phyloP scores from a whole-genome alignment of 2,888 invertebrate species.

The Microplitis manilae region DNA sequence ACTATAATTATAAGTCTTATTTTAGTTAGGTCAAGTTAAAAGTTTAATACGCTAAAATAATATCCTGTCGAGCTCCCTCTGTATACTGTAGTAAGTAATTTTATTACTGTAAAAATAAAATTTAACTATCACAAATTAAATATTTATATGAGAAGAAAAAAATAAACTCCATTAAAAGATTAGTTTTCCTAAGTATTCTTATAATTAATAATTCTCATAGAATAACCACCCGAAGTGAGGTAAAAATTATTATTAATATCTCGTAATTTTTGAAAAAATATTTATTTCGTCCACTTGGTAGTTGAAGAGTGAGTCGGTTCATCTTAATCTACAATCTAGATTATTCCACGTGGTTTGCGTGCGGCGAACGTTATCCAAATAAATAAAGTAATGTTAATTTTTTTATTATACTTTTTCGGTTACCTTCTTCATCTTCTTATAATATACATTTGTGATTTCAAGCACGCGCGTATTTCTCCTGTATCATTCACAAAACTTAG shows the following conservation, averaged over 20 bases:
- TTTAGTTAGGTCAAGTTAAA: not conserved
- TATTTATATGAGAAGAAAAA: not conserved
- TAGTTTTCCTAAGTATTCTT: too few species aligned
- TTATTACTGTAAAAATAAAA: not conserved
- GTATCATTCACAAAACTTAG: conserved; percentile 42
- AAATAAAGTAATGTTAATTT: conserved; percentile 33
- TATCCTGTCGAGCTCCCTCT: not conserved
- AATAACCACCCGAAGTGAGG: too few species aligned
- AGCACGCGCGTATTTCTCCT: conserved; percentile 39
- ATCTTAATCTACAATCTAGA: not conserved
- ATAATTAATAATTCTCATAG: too few species aligned
- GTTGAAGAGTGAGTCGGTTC: not conserved
- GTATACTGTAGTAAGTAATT: not conserved
- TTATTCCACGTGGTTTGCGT: conserved; percentile 18
- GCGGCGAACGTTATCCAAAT: conserved; percentile 18
- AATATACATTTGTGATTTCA: conserved; percentile 44
- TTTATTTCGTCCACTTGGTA: too few species aligned
- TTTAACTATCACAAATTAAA: not conserved
- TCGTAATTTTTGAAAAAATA: too few species aligned
- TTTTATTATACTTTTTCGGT: conserved; percentile 10
- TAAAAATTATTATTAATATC: too few species aligned
- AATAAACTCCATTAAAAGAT: too few species aligned
- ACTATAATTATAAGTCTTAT: not conserved
- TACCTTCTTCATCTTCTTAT: conserved; percentile 9
- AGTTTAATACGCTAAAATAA: not conserved